These are phyloP conservation scores for Exephanes ischioxanthus DNA, from an alignment of 2,888 invertebrate genomes.

Conservation along the genomic window DNA sequence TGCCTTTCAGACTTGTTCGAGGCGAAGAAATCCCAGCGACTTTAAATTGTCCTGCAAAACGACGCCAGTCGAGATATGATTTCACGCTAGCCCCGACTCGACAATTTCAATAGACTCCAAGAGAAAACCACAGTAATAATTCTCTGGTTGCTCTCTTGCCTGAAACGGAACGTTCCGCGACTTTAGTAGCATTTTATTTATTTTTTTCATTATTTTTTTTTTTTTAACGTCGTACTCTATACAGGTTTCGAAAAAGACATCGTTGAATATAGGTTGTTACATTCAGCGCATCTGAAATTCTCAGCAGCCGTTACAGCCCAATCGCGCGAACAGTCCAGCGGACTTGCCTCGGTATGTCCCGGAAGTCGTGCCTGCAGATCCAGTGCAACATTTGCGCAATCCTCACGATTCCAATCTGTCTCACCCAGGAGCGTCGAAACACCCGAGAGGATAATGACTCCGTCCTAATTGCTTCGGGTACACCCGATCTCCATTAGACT, in stretches of 20 bases:
- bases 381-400: constrained; percentile 1
- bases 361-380: constrained; percentile 17
- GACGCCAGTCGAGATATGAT: constrained; percentile 27
- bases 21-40: constrained; percentile 1
- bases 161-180: constrained; percentile 49
- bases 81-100: constrained; percentile 40
- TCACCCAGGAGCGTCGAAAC: not conserved
- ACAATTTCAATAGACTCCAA: constrained; percentile 35
- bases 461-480: constrained; percentile 2
- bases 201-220: not conserved
- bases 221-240: not conserved
- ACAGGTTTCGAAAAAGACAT: not conserved
- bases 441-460: constrained; percentile 2
- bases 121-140: constrained; percentile 49
- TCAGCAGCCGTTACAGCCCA: not conserved
- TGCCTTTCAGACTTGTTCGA: not conserved
- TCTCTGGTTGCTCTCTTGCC: constrained; percentile 14
- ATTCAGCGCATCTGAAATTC: not conserved
- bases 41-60: constrained; percentile 28
- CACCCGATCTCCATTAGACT: constrained; percentile 4
- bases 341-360: constrained; percentile 31
- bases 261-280: not conserved
- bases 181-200: not conserved
- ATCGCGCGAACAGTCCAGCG: not conserved
- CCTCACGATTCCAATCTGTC: constrained; percentile 7